phyloP scores from a whole-genome alignment of 1,140 invertebrate genomes.

The Penaeus vannamei region DNA sequence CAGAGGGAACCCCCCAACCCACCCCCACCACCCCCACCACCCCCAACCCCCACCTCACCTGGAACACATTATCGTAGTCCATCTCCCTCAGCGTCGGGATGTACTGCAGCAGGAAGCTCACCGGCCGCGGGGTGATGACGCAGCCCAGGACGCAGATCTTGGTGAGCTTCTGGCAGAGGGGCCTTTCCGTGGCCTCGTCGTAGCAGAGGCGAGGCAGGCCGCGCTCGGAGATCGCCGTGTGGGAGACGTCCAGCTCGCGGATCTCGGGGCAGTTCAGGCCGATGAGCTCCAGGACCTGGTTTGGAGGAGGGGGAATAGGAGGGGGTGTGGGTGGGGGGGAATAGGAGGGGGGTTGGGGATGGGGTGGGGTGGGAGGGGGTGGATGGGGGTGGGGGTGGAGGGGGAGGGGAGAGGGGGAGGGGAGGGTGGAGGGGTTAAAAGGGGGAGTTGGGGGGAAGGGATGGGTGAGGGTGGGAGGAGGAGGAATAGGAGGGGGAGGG shows the following conservation, averaged over 20 bases:
- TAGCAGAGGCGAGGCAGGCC: slow-evolving; percentile 31
- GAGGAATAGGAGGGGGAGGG: too few species aligned
- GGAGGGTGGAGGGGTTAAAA: too few species aligned
- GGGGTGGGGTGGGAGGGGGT: too few species aligned
- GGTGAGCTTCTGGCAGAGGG: slow-evolving; percentile 36
- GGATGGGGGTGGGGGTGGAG: too few species aligned
- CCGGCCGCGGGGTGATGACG: neutral
- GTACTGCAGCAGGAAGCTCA: slow-evolving; percentile 50
- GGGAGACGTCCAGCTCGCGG: slow-evolving; percentile 49
- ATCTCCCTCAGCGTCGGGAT: slow-evolving; percentile 39
- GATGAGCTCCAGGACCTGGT: slow-evolving; percentile 30
- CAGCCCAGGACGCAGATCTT: slow-evolving; percentile 29
- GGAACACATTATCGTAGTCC: slow-evolving; percentile 50
- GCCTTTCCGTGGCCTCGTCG: neutral
- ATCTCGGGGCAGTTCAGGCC: slow-evolving; percentile 47
- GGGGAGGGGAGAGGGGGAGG: too few species aligned
- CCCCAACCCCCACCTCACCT: slow-evolving; percentile 17
- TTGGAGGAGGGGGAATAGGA: too few species aligned
- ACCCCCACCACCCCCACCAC: neutral
- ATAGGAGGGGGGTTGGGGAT: too few species aligned
- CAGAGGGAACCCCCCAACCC: too few species aligned
- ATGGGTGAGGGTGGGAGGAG: too few species aligned
- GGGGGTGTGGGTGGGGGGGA: too few species aligned
- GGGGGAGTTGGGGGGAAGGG: too few species aligned
- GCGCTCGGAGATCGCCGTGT: slow-evolving; percentile 41